Evolutionary conservation across 2,113 vertebrate genomes (phyloP).

Genomic region (Lipophrys pholis): DNA sequence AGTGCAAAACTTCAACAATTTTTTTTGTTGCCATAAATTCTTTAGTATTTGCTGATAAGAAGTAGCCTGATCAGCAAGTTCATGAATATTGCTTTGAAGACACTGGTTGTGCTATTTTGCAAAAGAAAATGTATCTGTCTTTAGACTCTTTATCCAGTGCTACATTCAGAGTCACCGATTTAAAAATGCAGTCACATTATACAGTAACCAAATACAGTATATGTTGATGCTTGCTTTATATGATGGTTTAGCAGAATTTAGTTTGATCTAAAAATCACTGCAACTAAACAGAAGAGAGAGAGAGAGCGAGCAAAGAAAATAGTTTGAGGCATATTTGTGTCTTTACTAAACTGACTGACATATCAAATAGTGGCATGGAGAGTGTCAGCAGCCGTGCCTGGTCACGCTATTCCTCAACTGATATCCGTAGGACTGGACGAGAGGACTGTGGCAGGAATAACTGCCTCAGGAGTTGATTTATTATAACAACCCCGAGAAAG

Average conservation of each 20-base stretch:
- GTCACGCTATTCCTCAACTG: constrained; percentile 65
- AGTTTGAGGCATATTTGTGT: constrained; percentile 5
- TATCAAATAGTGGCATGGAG: constrained; percentile 61
- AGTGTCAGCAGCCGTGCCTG: constrained; percentile 54
- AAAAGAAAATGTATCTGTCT: constrained; percentile 3
- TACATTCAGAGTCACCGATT: constrained; percentile 7
- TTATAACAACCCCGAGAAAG: constrained; percentile 71
- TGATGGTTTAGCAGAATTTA: neutral
- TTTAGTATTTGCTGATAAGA: constrained; percentile 52
- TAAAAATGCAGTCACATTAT: neutral
- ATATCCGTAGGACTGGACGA: constrained; percentile 64
- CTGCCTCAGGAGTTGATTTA: constrained; percentile 71
- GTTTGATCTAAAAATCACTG: neutral
- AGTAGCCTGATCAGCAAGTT: constrained; percentile 57
- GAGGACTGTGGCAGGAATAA: constrained; percentile 66
- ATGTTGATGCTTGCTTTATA: neutral
- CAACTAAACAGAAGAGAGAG: neutral
- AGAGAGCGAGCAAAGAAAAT: neutral
- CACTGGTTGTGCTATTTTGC: constrained; percentile 26
- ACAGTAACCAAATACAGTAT: neutral
- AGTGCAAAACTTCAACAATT: constrained; percentile 38
- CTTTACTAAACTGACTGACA: constrained; percentile 66
- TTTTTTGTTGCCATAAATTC: constrained; percentile 53
- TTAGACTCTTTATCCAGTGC: constrained; percentile 14
- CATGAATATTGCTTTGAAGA: constrained; percentile 55